Base-by-base conservation (phyloP, 2,888 invertebrate species). In the Philonicus albiceps region DNA sequence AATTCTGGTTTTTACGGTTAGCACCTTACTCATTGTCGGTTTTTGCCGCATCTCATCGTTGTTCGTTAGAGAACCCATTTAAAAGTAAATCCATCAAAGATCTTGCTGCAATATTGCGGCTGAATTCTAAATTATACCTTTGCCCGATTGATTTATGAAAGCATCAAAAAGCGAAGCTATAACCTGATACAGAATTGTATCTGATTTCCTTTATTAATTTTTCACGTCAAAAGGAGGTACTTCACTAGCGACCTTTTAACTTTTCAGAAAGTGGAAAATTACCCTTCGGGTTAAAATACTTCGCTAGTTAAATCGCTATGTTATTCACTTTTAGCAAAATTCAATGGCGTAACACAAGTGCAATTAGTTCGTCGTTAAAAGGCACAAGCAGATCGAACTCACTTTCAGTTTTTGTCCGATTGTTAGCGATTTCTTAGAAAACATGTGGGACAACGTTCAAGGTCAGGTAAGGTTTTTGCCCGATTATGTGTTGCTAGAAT, bases 1-100 rank as follows among this genome's bases (percentile, higher is more conserved):
- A 83, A 83, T 13, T 83, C 64, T 64, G 81, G 64, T 64, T 83
- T 55, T 64, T 83, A 83, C 81, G 55, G 55, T 83, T 83, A 64
- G 22, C 64, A 55, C 64, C 81, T 83, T 37, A 8, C 22, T 64
- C 37, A 22, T 53, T 64, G 30, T 83, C 64, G 27, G 31, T 55
- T 55, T 13, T 83, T 80, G 11, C 27, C 27, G n/a, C n/a, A 6
- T 34, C 55, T 8, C 64, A 43, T 19, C 27, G 53, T 8, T 83
- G 22, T 31, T 64, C 49, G 34, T 83, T 83, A 64, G 81, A 83
- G 16, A 64, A 5, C 53, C 81, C 64, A 37, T 83, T 83, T 55
- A 22, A 64, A 64, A 55, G 64, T 37, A 83, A 64, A 83, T 64
- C 64, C 81, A 37, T 83, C 64, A 64, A 83, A 37, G 22, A 13